Base-by-base conservation (phyloP, 2,888 invertebrate species). In the Apamea epomidion region DNA sequence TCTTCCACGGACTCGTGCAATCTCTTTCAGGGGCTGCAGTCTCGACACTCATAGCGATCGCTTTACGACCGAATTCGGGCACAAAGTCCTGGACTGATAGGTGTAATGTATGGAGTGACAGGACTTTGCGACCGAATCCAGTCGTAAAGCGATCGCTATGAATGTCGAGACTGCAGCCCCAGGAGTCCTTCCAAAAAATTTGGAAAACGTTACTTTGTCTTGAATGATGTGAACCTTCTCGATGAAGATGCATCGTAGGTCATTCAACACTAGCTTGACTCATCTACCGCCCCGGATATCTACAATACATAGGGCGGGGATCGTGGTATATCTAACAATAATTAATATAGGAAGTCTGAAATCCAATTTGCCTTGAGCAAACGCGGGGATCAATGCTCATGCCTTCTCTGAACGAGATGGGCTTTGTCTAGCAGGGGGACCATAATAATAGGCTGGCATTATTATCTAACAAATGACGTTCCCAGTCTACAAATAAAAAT, bases 201-300 rank as follows among this genome's bases (percentile, higher is more conserved):
- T 58, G 25, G 4, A 25, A 12, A 58, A 58, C 25, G 1, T 58
- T 58, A 25, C 58, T 25, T n/a, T n/a, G 58, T 10, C 16, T 58
- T 58, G 25, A 51, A 77, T 32, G 3, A 10, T 4, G 12, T 25
- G 21, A 25, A 29, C n/a, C 14, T 60, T 16, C n/a, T n/a, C 29
- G 21, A 76, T 37, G 14, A 2, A 76, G 18, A 21, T n/a, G 16
- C 10, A 21, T 37, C 21, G 21, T 29, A 51, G n/a, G 21, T 51
- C 10, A 48, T 76, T 60, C 76, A 37, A 76, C n/a, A 29, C 42
- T 45, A 32, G 21, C 29, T n/a, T 74, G 62, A 62, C 51, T 74
- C 25, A 77, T 54, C 10, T 45, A 10, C 54, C 65, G n/a, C 65
- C 48, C 8, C 48, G 32, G 54, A 25, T 77, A 77, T 65, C 32